Evolutionary conservation across 2,113 vertebrate species (phyloP).

Genomic region (Rhodinocichla rosea): DNA sequence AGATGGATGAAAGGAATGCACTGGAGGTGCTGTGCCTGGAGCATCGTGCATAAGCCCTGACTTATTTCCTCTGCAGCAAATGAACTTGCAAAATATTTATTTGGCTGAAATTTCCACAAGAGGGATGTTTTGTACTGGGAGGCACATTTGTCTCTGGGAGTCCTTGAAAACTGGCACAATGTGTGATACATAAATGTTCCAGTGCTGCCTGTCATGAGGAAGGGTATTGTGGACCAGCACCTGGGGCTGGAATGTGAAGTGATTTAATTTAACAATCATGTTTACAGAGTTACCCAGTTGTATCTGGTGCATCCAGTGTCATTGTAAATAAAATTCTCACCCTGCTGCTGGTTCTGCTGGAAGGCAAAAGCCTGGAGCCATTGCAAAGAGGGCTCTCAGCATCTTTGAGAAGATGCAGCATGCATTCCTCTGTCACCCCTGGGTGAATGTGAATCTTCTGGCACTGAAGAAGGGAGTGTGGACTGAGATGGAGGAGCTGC

Average conservation of each 20-base stretch:
- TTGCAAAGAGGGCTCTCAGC: background rate
- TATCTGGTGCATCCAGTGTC: background rate
- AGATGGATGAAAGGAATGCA: background rate
- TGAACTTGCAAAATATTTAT: background rate
- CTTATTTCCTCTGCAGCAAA: background rate
- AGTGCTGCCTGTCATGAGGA: background rate
- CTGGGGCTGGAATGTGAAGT: background rate
- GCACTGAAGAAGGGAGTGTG: accelerated
- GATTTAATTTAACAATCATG: background rate
- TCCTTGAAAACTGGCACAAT: background rate
- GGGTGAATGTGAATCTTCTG: background rate
- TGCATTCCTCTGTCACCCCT: background rate
- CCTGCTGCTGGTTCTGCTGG: background rate
- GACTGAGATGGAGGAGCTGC: background rate
- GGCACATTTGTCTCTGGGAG: background rate
- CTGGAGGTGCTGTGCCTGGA: background rate
- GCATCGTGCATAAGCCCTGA: background rate
- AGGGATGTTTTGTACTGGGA: background rate
- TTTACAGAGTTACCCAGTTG: background rate
- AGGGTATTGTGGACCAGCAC: background rate
- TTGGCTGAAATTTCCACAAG: background rate
- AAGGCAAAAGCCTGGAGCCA: background rate
- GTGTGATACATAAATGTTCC: background rate
- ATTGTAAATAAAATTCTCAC: background rate
- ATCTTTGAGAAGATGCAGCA: background rate